Base-by-base conservation (phyloP, 2,888 invertebrate species). In the Spodoptera littoralis region DNA sequence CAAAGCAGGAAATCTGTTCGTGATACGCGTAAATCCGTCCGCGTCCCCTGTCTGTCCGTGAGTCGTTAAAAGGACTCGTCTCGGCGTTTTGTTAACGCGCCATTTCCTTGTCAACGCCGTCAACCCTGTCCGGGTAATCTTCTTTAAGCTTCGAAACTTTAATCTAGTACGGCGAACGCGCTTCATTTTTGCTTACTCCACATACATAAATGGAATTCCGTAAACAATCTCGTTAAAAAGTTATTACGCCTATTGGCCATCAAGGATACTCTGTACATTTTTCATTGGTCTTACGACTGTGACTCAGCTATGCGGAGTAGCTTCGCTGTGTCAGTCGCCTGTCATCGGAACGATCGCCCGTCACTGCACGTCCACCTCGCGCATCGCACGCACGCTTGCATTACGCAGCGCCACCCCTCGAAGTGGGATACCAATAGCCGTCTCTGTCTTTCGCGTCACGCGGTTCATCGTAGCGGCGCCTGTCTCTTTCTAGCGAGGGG, bases 311-410 rank as follows among this genome's bases (percentile, higher is more conserved):
- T 86, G 88, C 88, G 85, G 87, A 90, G 90, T 86, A 88, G 88
- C 88, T 87, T 78, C 76, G 86, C 83, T 79, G 85, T 89, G 92
- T 92, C 92, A 91, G 86, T 83, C 90, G 89, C 83, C 90, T 93
- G 93, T 93, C 93, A 93, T 88, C 93, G 88, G 83, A 90, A 87
- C 92, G 92, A 92, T 92, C 93, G 92, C 86, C 90, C 90, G 92
- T 92, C 93, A 86, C 91, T 93, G 94, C 94, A 94, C 87, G 93
- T 92, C 92, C 90, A 92, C 91, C 92, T 93, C 93, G 94, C 94
- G 94, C 93, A 93, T 92, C 91, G 90, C 92, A 92, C 93, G 93
- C 93, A 93, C 92, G 94, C 93, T 93, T 94, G 94, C 94, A 94
- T 93, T 93, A 94, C 94, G 93, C 94, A 94, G 93, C 92, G 93